These are phyloP conservation scores for Ptilonorhynchus violaceus DNA, from an alignment of 2,113 vertebrate genomes.

Conservation along the genomic window DNA sequence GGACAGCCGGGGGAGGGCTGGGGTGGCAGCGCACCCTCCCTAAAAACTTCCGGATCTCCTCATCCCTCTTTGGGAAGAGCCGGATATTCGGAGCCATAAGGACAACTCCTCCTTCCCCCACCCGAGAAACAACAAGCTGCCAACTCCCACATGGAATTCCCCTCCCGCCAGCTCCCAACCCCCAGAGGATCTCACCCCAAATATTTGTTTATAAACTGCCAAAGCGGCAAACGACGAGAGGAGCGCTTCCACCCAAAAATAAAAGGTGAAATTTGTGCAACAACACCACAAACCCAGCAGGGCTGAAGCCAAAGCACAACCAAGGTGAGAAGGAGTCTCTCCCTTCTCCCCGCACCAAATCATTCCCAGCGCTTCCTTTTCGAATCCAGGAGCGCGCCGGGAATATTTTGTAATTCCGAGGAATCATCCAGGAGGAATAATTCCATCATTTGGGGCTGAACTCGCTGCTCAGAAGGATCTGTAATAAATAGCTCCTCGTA, in stretches of 20 bases:
- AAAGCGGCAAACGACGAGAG: fast-evolving
- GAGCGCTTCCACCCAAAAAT: neutral
- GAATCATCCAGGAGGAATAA: slow-evolving; percentile 77
- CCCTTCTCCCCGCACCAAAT: neutral
- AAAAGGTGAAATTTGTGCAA: neutral
- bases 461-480: slow-evolving; percentile 18
- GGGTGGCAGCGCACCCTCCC: neutral
- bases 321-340: slow-evolving; percentile 5
- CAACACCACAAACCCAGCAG: neutral
- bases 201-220: neutral
- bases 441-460: slow-evolving; percentile 71
- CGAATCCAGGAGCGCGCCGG: slow-evolving; percentile 40
- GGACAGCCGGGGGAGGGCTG: neutral
- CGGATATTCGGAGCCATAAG: neutral
- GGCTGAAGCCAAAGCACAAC: slow-evolving; percentile 24
- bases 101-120: neutral
- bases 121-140: neutral
- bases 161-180: neutral
- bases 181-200: neutral
- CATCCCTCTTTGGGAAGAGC: neutral
- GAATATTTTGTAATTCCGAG: slow-evolving; percentile 73
- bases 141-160: neutral
- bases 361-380: slow-evolving; percentile 59
- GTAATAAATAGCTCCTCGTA: slow-evolving; percentile 73
- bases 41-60: neutral